Base-by-base conservation (phyloP, 2,113 vertebrate genomes). In the Colossoma macropomum region DNA sequence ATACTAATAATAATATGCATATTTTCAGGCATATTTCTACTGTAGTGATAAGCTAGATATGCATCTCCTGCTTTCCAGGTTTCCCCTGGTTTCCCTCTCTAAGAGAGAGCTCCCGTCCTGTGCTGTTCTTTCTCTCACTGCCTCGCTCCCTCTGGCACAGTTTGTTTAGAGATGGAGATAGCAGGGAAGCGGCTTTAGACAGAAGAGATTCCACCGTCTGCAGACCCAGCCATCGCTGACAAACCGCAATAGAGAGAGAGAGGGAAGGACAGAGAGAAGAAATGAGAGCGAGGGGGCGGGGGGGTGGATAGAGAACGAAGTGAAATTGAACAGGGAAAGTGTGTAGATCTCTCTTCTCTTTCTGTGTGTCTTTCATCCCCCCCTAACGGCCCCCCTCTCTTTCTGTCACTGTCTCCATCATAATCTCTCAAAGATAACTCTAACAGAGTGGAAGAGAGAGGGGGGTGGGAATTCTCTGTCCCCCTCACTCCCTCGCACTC, bases 391-490 rank as follows among this genome's bases (percentile, higher is more conserved):
- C 70, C 78, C 41, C 62, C 77, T 86, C 81, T 79, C 84, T 80
- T 80, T 87, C 88, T 83, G 74, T 87, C 82, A 87, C 88, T 90
- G 88, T 90, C 90, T 94, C 86, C 83, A 82, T 82, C 88, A 86
- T 92, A 93, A 93, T 94, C 91, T 93, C 88, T 84, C 90, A 91
- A 88, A 91, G 89, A 92, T 90, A 94, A 92, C 90, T 92, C 79
- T 90, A 88, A 92, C 86, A 79, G 89, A 90, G 65, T 54, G 77
- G 66, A 71, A 62, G 21, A 72, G 30, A 52, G 11, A 80, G 13
- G 89, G 86, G 56, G 70, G 74, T 82, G 77, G 71, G 79, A 73
- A 74, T 21, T 82, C 76, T 56, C 25, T 66, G 56, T 11, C 28
- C 9, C 27, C 15, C 34, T 63, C 59, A 16, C 70, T 15, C 41